These are phyloP conservation scores for Anastrepha ludens DNA, from an alignment of 1,140 invertebrate genomes.

Conservation along the genomic window DNA sequence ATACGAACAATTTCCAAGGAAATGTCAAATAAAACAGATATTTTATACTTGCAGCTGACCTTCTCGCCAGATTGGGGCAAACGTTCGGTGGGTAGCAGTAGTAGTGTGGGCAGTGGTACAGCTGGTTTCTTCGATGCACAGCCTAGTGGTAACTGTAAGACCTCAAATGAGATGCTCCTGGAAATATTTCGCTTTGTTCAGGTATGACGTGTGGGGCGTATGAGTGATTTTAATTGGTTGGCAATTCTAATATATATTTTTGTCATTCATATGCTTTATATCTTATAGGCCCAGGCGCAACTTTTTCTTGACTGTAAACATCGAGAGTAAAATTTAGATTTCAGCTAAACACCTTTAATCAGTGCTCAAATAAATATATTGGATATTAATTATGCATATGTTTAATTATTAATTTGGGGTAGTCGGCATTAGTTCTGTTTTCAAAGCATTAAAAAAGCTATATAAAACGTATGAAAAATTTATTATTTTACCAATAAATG, in stretches of 20 bases:
- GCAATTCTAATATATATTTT: slow-evolving; percentile 6
- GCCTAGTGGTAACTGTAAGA: slow-evolving; percentile 66
- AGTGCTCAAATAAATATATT: not conserved
- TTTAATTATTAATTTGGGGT: slow-evolving; percentile 35
- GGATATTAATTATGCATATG: slow-evolving; percentile 25
- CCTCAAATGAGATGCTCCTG: slow-evolving; percentile 70
- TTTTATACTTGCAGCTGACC: slow-evolving; percentile 62
- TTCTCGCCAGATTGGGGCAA: slow-evolving; percentile 74
- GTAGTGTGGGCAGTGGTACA: slow-evolving; percentile 58
- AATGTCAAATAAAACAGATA: slow-evolving; percentile 7
- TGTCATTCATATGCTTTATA: no score
- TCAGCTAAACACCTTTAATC: not conserved
- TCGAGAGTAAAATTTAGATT: slow-evolving; percentile 62
- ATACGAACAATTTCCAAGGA: not conserved
- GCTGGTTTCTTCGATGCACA: slow-evolving; percentile 63
- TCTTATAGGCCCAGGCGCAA: slow-evolving; percentile 64
- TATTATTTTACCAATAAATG: not conserved
- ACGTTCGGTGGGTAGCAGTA: slow-evolving; percentile 62
- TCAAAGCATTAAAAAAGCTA: not conserved
- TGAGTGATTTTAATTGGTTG: slow-evolving; percentile 17
- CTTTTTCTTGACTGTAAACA: slow-evolving; percentile 72
- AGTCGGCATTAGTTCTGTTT: slow-evolving; percentile 56
- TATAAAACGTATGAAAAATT: not conserved
- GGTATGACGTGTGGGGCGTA: not conserved
- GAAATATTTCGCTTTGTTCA: slow-evolving; percentile 71